These are phyloP conservation scores for Cyclina sinensis DNA, from an alignment of 1,140 invertebrate species.

Conservation along the genomic window DNA sequence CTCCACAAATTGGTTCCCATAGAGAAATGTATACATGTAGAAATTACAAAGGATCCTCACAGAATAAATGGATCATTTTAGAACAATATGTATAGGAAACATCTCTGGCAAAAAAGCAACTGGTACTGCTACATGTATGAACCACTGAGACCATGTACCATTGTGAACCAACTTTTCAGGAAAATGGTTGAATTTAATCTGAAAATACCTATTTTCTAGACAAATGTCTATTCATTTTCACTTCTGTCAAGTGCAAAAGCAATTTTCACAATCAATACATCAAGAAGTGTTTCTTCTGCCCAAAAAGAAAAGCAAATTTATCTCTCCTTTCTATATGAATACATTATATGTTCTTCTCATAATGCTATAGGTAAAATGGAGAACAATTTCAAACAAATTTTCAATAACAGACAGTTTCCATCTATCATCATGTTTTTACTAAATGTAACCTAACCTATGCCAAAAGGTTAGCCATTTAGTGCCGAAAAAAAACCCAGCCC, in stretches of 20 bases:
- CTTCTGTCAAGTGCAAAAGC: background rate
- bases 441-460: conserved; percentile 18
- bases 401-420: background rate
- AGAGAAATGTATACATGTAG: too few relatives aligned
- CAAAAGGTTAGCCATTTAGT: conserved; percentile 24
- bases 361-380: background rate
- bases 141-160: too few relatives aligned
- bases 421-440: conserved; percentile 13
- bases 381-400: background rate
- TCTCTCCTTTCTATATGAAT: background rate
- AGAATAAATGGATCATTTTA: too few relatives aligned
- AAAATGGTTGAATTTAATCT: too few relatives aligned
- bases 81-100: too few relatives aligned
- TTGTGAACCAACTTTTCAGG: too few relatives aligned
- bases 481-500: conserved; percentile 6
- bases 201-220: background rate
- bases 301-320: background rate
- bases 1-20: too few relatives aligned
- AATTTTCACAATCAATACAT: background rate
- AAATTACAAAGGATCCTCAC: too few relatives aligned
- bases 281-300: background rate
- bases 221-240: background rate
- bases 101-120: too few relatives aligned
- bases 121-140: too few relatives aligned
- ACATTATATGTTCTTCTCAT: background rate